Evolutionary conservation across 2,888 invertebrate genomes (phyloP).

Genomic region (Melinaea marsaeus): DNA sequence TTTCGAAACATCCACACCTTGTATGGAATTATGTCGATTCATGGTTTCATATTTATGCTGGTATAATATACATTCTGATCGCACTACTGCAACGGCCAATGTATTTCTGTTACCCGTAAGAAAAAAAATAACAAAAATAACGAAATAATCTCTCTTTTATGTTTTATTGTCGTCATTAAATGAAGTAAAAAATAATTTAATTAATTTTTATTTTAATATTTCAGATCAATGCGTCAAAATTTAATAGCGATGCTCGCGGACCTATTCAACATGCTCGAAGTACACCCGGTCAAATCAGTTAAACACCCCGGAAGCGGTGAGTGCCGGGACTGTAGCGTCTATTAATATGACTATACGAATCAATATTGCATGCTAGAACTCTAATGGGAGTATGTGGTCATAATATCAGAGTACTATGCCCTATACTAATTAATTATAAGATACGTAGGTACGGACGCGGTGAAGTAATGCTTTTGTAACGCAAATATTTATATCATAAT

Average conservation of each 20-base stretch:
- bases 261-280: constrained; percentile 94
- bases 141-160: too few species aligned
- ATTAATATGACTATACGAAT: constrained; percentile 29
- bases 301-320: constrained; percentile 85
- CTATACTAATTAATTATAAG: constrained; percentile 45
- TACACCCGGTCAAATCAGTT: constrained; percentile 93
- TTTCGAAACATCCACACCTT: neutral
- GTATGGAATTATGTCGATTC: too few species aligned
- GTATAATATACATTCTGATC: too few species aligned
- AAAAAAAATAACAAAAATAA: too few species aligned
- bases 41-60: too few species aligned
- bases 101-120: too few species aligned
- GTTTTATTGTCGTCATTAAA: neutral
- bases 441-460: constrained; percentile 42
- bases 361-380: constrained; percentile 65
- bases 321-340: constrained; percentile 37
- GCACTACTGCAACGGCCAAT: too few species aligned
- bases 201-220: constrained; percentile 44
- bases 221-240: constrained; percentile 93
- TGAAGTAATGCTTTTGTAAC: constrained; percentile 49
- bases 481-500: constrained; percentile 26
- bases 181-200: too few species aligned
- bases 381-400: constrained; percentile 77
- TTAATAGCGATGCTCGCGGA: constrained; percentile 94
- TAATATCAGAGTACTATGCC: constrained; percentile 68